Percentiles rank a stretch among this genome's conserved stretches.
phyloP scores from a whole-genome alignment of 2,797 vertebrate species.

The Nyctalus aviator region DNA sequence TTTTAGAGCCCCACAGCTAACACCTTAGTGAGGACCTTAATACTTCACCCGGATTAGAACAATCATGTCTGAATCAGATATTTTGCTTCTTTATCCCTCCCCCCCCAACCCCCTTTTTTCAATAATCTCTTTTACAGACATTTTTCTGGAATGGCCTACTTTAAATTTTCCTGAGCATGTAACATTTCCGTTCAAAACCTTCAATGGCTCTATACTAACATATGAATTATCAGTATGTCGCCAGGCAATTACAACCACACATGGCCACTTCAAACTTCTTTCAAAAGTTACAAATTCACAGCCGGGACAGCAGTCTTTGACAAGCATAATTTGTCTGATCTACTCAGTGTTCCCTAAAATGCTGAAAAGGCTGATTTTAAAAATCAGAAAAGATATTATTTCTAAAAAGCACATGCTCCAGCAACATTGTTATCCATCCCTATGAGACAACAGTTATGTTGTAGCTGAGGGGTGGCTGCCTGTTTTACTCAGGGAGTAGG shows the following conservation, averaged over 20 bases:
- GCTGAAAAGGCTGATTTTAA: background rate
- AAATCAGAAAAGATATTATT: background rate
- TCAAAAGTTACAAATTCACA: background rate
- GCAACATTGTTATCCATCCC: background rate
- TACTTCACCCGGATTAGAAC: background rate
- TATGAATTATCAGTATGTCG: background rate
- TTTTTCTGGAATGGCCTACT: background rate
- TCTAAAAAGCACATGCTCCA: background rate
- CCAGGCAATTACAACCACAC: background rate
- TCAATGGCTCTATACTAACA: background rate
- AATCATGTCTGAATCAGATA: background rate
- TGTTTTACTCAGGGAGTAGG: too few species aligned
- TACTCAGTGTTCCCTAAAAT: background rate
- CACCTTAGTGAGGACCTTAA: background rate
- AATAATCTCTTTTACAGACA: background rate
- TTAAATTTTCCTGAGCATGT: conserved; percentile 6
- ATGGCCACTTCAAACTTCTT: background rate
- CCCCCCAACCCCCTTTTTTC: background rate
- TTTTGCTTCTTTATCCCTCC: background rate
- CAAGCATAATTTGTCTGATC: background rate
- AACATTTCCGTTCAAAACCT: background rate
- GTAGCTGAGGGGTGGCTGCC: background rate
- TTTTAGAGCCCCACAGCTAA: background rate
- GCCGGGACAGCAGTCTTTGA: background rate
- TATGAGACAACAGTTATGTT: background rate